These are phyloP conservation scores for Leptopilina syphax DNA, from an alignment of 2,888 invertebrate species.

Conservation along the genomic window DNA sequence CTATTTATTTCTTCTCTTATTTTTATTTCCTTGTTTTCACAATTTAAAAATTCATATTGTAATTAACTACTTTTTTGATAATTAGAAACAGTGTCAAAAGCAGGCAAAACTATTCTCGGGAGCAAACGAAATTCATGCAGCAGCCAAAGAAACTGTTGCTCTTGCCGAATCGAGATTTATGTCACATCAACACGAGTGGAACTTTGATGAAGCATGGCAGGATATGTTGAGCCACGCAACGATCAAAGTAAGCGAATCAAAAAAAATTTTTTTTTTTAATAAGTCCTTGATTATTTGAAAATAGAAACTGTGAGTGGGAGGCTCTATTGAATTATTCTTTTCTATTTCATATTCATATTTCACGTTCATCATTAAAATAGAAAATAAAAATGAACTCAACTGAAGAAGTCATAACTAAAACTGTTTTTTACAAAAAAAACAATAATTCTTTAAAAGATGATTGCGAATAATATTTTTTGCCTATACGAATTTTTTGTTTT, in stretches of 20 bases:
- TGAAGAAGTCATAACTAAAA: too few relatives aligned
- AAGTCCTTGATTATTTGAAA: constrained; percentile 4
- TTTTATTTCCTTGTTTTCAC: too few relatives aligned
- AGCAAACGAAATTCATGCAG: constrained; percentile 93
- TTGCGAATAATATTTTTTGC: too few relatives aligned
- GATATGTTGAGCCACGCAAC: constrained; percentile 98
- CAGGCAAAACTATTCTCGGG: constrained; percentile 94
- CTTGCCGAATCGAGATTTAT: constrained; percentile 90
- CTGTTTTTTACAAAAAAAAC: too few relatives aligned
- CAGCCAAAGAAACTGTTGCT: constrained; percentile 95
- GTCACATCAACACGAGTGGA: constrained; percentile 87
- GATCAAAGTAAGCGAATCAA: constrained; percentile 82
- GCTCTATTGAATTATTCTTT: too few relatives aligned
- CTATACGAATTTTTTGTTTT: too few relatives aligned
- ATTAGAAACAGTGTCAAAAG: constrained; percentile 87
- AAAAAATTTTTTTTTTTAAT: background rate
- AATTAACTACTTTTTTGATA: background rate
- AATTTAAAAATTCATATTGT: too few relatives aligned
- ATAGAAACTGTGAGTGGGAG: background rate
- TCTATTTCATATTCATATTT: too few relatives aligned
- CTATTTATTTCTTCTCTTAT: too few relatives aligned
- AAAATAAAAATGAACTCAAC: too few relatives aligned
- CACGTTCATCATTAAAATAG: too few relatives aligned
- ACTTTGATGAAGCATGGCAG: constrained; percentile 98
- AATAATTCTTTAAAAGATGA: too few relatives aligned